Conservation (phyloP, 2,113 vertebrate species). For the Hemichromis elongatus region DNA sequence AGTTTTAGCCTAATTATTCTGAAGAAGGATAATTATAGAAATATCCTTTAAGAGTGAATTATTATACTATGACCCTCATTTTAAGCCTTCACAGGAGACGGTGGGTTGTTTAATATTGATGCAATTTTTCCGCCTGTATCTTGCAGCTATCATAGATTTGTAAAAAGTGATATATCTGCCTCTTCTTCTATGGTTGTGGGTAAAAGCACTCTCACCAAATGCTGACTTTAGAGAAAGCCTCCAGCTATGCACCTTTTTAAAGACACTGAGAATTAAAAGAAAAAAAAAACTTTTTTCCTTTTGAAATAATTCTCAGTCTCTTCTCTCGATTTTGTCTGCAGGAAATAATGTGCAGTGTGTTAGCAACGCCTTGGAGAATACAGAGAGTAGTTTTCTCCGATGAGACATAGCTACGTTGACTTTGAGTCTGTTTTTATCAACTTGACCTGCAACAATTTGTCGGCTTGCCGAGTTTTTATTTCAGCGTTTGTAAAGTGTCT, state of each 20-base stretch:
- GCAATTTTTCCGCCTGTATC: neutral
- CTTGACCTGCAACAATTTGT: neutral
- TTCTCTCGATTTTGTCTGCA: neutral
- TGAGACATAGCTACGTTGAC: neutral
- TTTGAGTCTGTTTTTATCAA: neutral
- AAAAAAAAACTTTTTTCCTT: neutral
- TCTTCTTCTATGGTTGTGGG: neutral
- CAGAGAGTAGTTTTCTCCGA: fast-evolving
- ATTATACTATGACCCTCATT: neutral
- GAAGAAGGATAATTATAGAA: neutral
- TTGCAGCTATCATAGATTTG: neutral
- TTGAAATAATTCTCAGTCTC: neutral
- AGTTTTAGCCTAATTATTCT: neutral
- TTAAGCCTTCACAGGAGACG: neutral
- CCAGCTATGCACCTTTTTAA: neutral
- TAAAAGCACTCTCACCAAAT: neutral
- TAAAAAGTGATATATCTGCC: neutral
- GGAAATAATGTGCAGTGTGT: neutral
- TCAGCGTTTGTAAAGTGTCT: neutral
- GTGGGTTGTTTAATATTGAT: neutral
- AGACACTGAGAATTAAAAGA: neutral
- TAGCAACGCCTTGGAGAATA: neutral
- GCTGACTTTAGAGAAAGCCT: neutral
- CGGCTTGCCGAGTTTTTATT: neutral
- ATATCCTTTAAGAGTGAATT: neutral